Percentiles rank a stretch among this genome's conserved stretches.
Evolutionary conservation across 2,888 invertebrate genomes (phyloP).

Genomic region (Timema podura): DNA sequence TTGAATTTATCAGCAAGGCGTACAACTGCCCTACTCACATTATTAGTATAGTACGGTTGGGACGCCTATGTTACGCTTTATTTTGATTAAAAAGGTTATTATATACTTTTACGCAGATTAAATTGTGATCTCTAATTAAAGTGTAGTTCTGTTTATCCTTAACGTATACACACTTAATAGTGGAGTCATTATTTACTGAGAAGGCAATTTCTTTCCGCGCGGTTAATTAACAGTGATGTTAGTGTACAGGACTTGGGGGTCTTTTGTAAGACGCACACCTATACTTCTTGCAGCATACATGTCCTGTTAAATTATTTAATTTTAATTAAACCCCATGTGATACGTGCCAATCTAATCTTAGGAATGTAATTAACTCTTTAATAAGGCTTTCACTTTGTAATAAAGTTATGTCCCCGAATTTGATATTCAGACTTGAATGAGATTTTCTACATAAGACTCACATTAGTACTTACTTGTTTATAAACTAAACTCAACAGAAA

Average conservation of each 20-base stretch:
- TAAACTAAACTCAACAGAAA: no score
- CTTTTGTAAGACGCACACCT: background rate
- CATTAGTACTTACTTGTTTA: no score
- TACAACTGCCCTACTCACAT: no score
- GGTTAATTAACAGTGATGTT: constrained; percentile 14
- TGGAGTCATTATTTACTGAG: constrained; percentile 11
- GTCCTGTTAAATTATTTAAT: constrained; percentile 16
- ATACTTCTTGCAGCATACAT: constrained; percentile 3
- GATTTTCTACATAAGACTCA: no score
- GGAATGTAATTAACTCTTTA: constrained; percentile 11
- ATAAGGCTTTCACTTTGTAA: constrained; percentile 7
- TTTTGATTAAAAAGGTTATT: no score
- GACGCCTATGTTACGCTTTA: no score
- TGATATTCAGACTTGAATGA: no score
- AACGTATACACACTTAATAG: constrained; percentile 9
- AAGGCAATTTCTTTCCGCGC: constrained; percentile 14
- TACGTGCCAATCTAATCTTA: constrained; percentile 16
- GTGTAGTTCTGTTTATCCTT: constrained; percentile 14
- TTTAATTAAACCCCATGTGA: constrained; percentile 15
- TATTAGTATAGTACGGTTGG: no score
- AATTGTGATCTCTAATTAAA: constrained; percentile 9
- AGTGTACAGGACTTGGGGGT: background rate
- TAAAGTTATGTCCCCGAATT: no score
- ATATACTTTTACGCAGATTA: background rate
- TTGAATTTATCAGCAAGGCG: no score